phyloP scores from a whole-genome alignment of 1,140 invertebrate species.

The Atta texana region DNA sequence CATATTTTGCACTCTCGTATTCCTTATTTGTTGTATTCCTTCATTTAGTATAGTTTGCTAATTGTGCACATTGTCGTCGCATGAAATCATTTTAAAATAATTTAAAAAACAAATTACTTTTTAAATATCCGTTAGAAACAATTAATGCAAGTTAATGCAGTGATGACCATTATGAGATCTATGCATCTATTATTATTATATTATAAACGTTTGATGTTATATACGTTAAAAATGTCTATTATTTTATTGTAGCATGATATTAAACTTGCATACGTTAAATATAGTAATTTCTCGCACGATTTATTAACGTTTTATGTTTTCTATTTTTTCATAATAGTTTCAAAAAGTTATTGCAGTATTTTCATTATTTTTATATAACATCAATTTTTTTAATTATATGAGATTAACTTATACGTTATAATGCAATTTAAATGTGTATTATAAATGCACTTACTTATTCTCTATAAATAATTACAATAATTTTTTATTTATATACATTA shows the following conservation, averaged over 20 bases:
- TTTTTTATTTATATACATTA: slow-evolving; percentile 1
- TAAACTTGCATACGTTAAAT: neutral
- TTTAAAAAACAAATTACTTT: slow-evolving; percentile 43
- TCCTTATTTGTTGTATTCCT: slow-evolving; percentile 27
- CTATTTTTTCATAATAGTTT: neutral
- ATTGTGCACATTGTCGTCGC: slow-evolving; percentile 71
- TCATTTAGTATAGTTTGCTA: slow-evolving; percentile 56
- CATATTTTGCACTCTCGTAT: slow-evolving; percentile 52
- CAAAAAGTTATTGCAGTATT: neutral
- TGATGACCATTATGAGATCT: neutral
- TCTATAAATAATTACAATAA: slow-evolving; percentile 17
- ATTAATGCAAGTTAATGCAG: neutral
- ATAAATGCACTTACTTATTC: neutral
- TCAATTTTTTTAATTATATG: neutral
- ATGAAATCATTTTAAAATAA: slow-evolving; percentile 66
- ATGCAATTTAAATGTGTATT: neutral
- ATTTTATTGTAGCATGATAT: neutral
- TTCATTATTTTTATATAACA: slow-evolving; percentile 4
- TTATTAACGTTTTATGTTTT: neutral
- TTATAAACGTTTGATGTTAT: too few relatives aligned
- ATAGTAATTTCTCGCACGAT: neutral
- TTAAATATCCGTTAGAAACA: slow-evolving; percentile 29
- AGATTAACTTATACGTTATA: neutral
- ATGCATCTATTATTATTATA: neutral
- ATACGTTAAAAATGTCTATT: neutral